Percentiles rank a stretch among this genome's conserved stretches.
Evolutionary conservation across 1,140 invertebrate species (phyloP).

Genomic region (Drosophila ananassae): DNA sequence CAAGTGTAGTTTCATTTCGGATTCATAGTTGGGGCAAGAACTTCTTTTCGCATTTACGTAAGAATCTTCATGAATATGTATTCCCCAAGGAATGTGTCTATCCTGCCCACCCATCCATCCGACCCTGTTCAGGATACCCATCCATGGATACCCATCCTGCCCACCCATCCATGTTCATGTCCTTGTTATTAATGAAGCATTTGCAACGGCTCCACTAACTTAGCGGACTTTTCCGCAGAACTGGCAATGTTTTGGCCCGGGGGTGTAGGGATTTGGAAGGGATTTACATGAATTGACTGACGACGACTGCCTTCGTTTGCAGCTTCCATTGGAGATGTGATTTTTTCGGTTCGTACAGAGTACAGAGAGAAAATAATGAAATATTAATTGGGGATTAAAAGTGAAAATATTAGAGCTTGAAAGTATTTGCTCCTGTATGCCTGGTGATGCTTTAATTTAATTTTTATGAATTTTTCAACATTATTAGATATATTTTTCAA

Average conservation of each 20-base stretch:
- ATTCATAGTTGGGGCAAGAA: conserved; percentile 32
- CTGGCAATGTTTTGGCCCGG: conserved; percentile 6
- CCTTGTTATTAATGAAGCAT: conserved; percentile 70
- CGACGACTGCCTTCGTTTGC: conserved; percentile 28
- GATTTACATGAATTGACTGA: conserved; percentile 69
- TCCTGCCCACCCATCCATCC: background rate
- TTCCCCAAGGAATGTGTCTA: conserved; percentile 27
- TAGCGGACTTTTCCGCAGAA: conserved; percentile 41
- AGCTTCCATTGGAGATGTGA: conserved; percentile 3
- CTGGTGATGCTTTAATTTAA: too few relatives aligned
- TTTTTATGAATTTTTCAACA: background rate
- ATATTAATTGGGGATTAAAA: background rate
- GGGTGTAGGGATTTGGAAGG: conserved; percentile 47
- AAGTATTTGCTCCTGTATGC: too few relatives aligned
- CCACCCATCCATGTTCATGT: conserved; percentile 3
- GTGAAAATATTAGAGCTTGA: too few relatives aligned
- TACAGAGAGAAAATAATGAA: background rate
- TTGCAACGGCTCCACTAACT: conserved; percentile 50
- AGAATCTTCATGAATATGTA: conserved; percentile 51
- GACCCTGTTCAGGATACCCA: too few relatives aligned
- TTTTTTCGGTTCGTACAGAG: background rate
- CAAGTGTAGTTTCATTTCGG: conserved; percentile 24
- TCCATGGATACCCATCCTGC: too few relatives aligned
- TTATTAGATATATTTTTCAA: background rate
- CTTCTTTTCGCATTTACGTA: conserved; percentile 33